Evolutionary conservation across 53 echinoderm and acorn worm species (phyloP), one percentile per base, ranked within the genome.

Genomic region (Holothuria leucospilota): DNA sequence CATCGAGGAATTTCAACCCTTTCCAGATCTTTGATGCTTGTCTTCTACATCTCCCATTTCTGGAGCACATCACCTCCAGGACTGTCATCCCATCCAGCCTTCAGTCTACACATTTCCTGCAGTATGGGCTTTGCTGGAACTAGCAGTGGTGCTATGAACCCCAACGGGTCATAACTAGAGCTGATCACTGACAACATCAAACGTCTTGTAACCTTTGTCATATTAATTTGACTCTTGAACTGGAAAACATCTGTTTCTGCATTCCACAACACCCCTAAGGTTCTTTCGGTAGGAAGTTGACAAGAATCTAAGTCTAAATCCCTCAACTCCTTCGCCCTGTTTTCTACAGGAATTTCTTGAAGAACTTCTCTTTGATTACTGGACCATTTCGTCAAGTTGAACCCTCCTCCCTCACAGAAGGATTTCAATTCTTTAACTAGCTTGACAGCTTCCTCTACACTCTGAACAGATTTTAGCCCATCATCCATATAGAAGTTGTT

Each of bases 181-280:
- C 92, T 92, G 0, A 92, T 58, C 20, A 75, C 58, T 18, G 91
- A 91, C 14, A 91, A 69, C 49, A 91, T 84, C 30, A 74, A 68
- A 58, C 91, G 87, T 2, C 87, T 62, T 0, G 78, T 91, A 7
- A 67, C 18, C 59, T 51, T 34, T 40, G 20, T 15, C 9, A 75
- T 58, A 27, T 40, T 65, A 0, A 90, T 29, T 49, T 86, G 3
- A 21, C 86, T 90, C 24, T 89, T 60, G 72, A 94, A 94, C 24
- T 81, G 80, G 69, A 94, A 92, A 62, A 68, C 51, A 71, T 93
- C 94, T 9, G 88, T 84, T 66, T 90, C 88, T 29, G 84, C 62
- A 80, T 90, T 85, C 92, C 94, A 94, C 58, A 89, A 88, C n/a
- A 92, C n/a, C n/a, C n/a, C n/a, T n/a, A n/a, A n/a, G n/a, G n/a